Conservation (phyloP, 1,140 invertebrate genomes). For the Ceratoteleas bidentatus region DNA sequence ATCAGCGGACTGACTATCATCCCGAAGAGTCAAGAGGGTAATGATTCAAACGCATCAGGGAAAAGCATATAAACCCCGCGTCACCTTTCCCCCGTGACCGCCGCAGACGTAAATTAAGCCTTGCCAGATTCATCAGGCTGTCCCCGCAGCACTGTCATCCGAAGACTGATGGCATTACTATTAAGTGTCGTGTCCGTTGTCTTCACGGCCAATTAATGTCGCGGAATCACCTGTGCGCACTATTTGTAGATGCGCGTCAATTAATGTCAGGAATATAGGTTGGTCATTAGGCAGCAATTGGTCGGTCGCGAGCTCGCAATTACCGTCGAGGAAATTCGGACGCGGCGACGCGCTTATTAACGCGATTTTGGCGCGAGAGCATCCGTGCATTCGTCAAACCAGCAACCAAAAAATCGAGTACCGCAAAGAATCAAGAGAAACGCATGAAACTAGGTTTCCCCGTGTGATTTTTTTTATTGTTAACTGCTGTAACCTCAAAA, state of each 20-base stretch:
- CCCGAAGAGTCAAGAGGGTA: neutral
- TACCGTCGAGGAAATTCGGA: too few species aligned
- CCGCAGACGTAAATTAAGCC: conserved; percentile 25
- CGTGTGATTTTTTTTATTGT: too few species aligned
- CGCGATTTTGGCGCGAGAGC: too few species aligned
- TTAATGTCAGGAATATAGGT: conserved; percentile 56
- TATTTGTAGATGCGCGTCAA: conserved; percentile 35
- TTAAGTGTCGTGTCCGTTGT: conserved; percentile 45
- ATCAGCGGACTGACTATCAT: neutral
- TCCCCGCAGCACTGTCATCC: conserved; percentile 26
- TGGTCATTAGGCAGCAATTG: conserved; percentile 22
- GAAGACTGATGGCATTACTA: conserved; percentile 42
- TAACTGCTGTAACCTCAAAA: too few species aligned
- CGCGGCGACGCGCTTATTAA: too few species aligned
- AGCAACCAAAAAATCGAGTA: too few species aligned
- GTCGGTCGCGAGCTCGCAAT: conserved; percentile 9
- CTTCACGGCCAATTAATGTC: conserved; percentile 55
- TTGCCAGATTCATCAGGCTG: conserved; percentile 45
- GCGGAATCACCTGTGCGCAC: conserved; percentile 39
- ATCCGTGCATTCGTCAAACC: too few species aligned
- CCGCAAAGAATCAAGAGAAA: too few species aligned
- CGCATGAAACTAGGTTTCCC: too few species aligned
- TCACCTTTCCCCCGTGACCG: neutral
- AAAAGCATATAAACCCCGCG: neutral
- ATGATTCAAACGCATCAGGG: neutral